These are phyloP conservation scores for Cataglyphis hispanica DNA, from an alignment of 1,140 invertebrate species.

Conservation along the genomic window DNA sequence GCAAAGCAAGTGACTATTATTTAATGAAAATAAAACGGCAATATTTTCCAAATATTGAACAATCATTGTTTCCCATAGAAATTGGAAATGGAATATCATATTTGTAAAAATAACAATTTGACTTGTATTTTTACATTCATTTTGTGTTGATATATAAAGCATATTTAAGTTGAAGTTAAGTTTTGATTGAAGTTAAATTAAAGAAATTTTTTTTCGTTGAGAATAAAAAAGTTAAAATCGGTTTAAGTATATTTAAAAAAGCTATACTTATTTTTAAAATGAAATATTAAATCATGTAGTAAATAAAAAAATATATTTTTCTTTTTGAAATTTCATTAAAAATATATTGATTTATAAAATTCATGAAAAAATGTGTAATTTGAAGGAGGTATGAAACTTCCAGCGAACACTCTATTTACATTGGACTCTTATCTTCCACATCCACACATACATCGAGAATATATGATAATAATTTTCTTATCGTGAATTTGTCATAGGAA, in stretches of 20 bases:
- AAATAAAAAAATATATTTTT: background rate
- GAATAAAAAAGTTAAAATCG: background rate
- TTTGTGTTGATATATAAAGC: background rate
- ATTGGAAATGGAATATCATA: background rate
- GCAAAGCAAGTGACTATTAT: slow-evolving; percentile 31
- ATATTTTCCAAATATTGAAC: background rate
- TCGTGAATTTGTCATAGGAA: slow-evolving; percentile 24
- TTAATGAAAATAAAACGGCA: slow-evolving; percentile 2
- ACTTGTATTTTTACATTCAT: background rate
- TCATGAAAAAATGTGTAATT: background rate
- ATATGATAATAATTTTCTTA: slow-evolving; percentile 45
- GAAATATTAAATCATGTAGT: too few relatives aligned
- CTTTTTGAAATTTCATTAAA: background rate
- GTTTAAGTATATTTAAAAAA: background rate
- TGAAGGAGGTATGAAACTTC: background rate
- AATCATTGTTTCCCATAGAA: background rate
- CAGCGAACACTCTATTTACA: background rate
- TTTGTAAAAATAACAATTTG: background rate
- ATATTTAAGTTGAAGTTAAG: background rate
- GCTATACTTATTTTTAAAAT: too few relatives aligned
- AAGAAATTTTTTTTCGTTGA: background rate
- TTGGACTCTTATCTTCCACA: slow-evolving; percentile 13
- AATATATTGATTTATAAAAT: background rate
- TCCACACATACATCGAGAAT: background rate
- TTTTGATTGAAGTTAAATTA: background rate